Percentiles rank a stretch among this genome's conserved stretches.
phyloP scores from a whole-genome alignment of 2,888 invertebrate genomes.

The Phorcus lineatus region DNA sequence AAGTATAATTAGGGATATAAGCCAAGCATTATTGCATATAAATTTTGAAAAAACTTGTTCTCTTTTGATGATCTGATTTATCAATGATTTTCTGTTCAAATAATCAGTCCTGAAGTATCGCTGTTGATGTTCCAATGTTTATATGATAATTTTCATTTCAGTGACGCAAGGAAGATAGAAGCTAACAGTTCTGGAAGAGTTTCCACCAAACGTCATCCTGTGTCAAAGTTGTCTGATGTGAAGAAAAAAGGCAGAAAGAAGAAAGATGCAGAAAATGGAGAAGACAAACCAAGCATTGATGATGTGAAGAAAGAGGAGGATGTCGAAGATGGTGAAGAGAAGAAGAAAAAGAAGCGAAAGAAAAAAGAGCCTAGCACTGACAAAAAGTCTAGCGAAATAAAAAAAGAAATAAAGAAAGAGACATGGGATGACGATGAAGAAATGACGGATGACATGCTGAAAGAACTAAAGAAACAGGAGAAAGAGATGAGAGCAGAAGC shows the following conservation, averaged over 20 bases:
- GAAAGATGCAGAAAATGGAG: conserved; percentile 26
- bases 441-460: not conserved
- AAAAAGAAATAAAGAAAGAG: not conserved
- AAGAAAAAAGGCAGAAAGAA: conserved; percentile 33
- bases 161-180: conserved; percentile 46
- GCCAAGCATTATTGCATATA: too few relatives aligned
- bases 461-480: conserved; percentile 8
- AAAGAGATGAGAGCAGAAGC: conserved; percentile 18
- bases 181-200: conserved; percentile 64
- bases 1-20: too few relatives aligned
- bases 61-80: too few relatives aligned
- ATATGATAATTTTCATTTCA: conserved; percentile 15
- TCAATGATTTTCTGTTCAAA: too few relatives aligned
- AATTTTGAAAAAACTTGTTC: too few relatives aligned
- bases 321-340: conserved; percentile 24
- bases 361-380: not conserved
- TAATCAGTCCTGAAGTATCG: too few relatives aligned
- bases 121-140: too few relatives aligned
- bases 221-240: conserved; percentile 39
- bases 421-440: conserved; percentile 24
- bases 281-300: conserved; percentile 17
- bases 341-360: not conserved
- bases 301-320: conserved; percentile 25
- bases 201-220: conserved; percentile 63
- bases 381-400: not conserved